A percentile compares a stretch with the other conserved stretches of the same genome.
Evolutionary conservation across 2,113 vertebrate species (phyloP).

Genomic region (Sylvietta virens): DNA sequence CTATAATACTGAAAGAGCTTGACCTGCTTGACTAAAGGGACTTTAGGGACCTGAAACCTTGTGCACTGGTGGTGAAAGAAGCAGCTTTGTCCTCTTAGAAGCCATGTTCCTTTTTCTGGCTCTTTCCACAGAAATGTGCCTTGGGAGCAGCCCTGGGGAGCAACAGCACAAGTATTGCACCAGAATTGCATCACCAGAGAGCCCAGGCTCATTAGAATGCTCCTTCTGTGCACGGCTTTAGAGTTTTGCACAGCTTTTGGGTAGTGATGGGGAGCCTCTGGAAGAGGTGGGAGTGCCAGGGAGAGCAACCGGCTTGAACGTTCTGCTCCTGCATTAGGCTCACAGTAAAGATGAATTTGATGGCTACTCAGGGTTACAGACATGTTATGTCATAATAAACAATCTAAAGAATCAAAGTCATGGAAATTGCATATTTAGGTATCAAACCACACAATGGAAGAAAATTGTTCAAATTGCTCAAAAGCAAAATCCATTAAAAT

Average conservation of each 20-base stretch:
- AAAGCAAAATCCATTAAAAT: not conserved
- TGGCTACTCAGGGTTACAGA: not conserved
- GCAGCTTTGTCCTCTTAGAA: not conserved
- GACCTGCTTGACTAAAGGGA: not conserved
- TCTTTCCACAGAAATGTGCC: not conserved
- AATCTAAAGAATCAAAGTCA: not conserved
- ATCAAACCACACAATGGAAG: not conserved
- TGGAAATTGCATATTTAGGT: not conserved
- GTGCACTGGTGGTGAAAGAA: not conserved
- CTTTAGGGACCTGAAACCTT: not conserved
- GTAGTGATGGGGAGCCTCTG: fast-evolving
- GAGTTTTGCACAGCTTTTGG: not conserved
- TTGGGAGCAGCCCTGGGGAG: not conserved
- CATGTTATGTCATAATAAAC: not conserved
- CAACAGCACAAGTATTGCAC: not conserved
- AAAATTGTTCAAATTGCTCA: not conserved
- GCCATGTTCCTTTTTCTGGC: not conserved
- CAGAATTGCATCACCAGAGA: not conserved
- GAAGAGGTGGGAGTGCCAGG: not conserved
- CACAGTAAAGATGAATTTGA: not conserved
- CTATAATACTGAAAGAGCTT: not conserved
- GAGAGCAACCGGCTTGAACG: not conserved
- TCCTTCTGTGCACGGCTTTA: not conserved
- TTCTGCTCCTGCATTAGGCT: not conserved
- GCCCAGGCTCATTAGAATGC: not conserved